Evolutionary conservation across 2,113 vertebrate genomes (phyloP).

Genomic region (Paradoxurus hermaphroditus): DNA sequence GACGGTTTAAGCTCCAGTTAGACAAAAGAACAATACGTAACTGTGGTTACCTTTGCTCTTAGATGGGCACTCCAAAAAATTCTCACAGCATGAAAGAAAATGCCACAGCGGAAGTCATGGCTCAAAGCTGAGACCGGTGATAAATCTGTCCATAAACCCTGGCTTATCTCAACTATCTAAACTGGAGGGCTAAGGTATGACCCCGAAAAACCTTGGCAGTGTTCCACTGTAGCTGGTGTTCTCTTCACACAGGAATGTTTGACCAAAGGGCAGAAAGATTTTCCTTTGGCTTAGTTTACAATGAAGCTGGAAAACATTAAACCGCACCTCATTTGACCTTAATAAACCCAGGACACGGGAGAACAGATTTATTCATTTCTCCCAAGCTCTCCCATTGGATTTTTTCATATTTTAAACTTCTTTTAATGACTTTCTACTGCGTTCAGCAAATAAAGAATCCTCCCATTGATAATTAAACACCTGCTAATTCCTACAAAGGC

Average conservation of each 20-base stretch:
- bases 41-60: background rate
- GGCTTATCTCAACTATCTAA: background rate
- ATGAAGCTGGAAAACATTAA: constrained; percentile 48
- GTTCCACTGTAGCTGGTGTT: background rate
- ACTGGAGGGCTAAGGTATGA: background rate
- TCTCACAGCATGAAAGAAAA: background rate
- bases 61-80: background rate
- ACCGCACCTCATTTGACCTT: constrained; percentile 39
- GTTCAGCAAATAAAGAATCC: constrained; percentile 63
- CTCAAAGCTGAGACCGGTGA: background rate
- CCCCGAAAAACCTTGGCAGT: background rate
- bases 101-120: background rate
- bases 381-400: constrained; percentile 34
- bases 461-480: constrained; percentile 72
- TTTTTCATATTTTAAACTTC: constrained; percentile 55
- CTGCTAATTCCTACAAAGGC: constrained; percentile 69
- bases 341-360: background rate
- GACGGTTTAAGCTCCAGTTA: background rate
- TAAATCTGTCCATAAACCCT: background rate
- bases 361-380: constrained; percentile 5
- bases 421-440: constrained; percentile 45
- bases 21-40: background rate
- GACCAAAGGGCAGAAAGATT: constrained; percentile 24
- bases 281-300: constrained; percentile 46
- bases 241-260: constrained; percentile 23